These are phyloP conservation scores for Thamnophis sirtalis DNA, from an alignment of 2,113 vertebrate genomes.

Conservation along the genomic window DNA sequence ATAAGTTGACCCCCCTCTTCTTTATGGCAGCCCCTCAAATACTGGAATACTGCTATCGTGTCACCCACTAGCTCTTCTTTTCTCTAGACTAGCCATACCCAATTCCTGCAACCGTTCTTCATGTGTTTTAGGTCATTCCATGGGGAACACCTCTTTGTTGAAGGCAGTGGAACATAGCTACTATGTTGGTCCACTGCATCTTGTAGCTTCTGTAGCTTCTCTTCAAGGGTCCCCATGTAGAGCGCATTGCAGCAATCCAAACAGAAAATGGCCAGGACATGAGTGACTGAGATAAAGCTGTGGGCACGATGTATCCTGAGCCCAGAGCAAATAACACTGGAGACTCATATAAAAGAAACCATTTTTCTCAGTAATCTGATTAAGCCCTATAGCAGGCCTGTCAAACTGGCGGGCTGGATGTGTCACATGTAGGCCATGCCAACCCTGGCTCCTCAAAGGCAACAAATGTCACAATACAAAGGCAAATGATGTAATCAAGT, in stretches of 20 bases:
- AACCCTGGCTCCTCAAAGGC: too few species aligned
- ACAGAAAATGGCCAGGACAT: neutral
- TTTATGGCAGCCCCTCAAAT: neutral
- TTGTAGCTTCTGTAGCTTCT: neutral
- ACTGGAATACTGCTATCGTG: neutral
- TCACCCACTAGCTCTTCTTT: neutral
- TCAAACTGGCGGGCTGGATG: too few species aligned
- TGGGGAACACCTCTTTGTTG: neutral
- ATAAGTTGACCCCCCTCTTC: neutral
- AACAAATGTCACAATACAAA: too few species aligned
- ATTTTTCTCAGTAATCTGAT: neutral
- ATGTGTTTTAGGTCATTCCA: neutral
- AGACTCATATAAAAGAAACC: neutral
- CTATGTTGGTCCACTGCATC: neutral
- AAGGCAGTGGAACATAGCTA: neutral
- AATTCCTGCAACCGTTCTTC: neutral
- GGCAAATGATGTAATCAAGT: too few species aligned
- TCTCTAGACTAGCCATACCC: neutral
- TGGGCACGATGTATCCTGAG: neutral
- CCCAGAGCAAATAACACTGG: too few species aligned
- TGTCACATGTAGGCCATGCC: too few species aligned
- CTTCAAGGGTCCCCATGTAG: neutral
- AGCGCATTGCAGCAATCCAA: neutral
- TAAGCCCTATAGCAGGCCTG: neutral
- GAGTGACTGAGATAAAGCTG: neutral